Percentiles rank a stretch among this genome's conserved stretches.
phyloP scores from a whole-genome alignment of 2,797 vertebrate genomes.

The Halcyon smyrnensis region DNA sequence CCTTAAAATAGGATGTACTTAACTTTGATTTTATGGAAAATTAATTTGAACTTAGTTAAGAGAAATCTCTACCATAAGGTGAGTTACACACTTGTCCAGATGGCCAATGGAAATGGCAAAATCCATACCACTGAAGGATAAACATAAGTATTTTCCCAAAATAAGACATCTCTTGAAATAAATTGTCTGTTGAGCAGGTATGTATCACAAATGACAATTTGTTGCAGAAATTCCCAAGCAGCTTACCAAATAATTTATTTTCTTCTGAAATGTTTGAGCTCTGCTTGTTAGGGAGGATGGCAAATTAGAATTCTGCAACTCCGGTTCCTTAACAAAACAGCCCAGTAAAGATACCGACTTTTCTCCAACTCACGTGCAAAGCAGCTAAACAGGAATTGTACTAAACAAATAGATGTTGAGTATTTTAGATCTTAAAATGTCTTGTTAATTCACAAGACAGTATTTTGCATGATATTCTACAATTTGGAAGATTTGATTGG shows the following conservation, averaged over 20 bases:
- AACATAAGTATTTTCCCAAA: not conserved
- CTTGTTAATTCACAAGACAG: not conserved
- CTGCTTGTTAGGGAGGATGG: not conserved
- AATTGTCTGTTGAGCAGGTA: not conserved
- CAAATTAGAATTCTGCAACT: not conserved
- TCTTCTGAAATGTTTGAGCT: not conserved
- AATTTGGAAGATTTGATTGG: not conserved
- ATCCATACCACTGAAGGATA: not conserved
- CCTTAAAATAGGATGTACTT: not conserved
- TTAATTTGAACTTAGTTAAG: not conserved
- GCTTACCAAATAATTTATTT: not conserved
- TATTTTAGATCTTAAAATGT: not conserved
- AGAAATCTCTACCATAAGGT: not conserved
- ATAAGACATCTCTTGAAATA: not conserved
- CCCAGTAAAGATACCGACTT: not conserved
- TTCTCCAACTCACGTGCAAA: not conserved
- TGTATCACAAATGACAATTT: not conserved
- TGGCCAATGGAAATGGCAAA: not conserved
- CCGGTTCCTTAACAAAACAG: not conserved
- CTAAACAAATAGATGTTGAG: not conserved
- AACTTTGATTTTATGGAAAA: not conserved
- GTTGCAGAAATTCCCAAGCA: not conserved
- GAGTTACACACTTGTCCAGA: not conserved
- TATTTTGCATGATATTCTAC: not conserved
- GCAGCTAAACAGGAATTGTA: not conserved